Conservation (phyloP, 2,888 invertebrate species). For the Xestobium rufovillosum region DNA sequence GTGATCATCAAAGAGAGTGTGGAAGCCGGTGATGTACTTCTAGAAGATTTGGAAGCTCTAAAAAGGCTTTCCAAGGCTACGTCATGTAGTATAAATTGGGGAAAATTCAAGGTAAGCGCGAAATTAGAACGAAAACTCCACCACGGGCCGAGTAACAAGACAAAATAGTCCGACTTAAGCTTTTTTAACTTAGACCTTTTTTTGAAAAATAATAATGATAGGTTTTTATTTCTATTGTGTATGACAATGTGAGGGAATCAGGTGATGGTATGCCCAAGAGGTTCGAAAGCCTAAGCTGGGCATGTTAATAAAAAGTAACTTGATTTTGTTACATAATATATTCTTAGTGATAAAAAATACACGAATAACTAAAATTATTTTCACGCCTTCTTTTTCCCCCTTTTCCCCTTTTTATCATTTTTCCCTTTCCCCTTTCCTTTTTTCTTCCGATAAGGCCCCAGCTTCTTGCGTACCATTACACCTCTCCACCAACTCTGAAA, state of each 20-base stretch:
- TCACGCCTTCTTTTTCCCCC: conserved; percentile 21
- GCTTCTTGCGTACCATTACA: conserved; percentile 28
- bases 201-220: too few relatives aligned
- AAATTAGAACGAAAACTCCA: too few relatives aligned
- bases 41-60: conserved; percentile 31
- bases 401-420: conserved; percentile 15
- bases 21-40: conserved; percentile 30
- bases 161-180: too few relatives aligned
- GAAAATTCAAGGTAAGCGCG: conserved; percentile 26
- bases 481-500: conserved; percentile 35
- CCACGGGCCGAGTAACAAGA: too few relatives aligned
- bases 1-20: conserved; percentile 28
- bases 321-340: too few relatives aligned
- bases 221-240: too few relatives aligned
- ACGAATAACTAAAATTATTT: conserved; percentile 4
- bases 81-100: conserved; percentile 25
- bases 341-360: not conserved
- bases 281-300: too few relatives aligned
- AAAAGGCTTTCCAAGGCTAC: conserved; percentile 27
- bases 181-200: too few relatives aligned
- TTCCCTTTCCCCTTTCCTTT: conserved; percentile 20
- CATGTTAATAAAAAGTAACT: too few relatives aligned
- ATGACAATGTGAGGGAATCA: too few relatives aligned
- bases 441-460: conserved; percentile 29
- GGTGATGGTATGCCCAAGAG: too few relatives aligned